A percentile compares a stretch with the other conserved stretches of the same genome.
These are phyloP conservation scores for Pungitius pungitius DNA, from an alignment of 2,113 vertebrate genomes.

Conservation along the genomic window DNA sequence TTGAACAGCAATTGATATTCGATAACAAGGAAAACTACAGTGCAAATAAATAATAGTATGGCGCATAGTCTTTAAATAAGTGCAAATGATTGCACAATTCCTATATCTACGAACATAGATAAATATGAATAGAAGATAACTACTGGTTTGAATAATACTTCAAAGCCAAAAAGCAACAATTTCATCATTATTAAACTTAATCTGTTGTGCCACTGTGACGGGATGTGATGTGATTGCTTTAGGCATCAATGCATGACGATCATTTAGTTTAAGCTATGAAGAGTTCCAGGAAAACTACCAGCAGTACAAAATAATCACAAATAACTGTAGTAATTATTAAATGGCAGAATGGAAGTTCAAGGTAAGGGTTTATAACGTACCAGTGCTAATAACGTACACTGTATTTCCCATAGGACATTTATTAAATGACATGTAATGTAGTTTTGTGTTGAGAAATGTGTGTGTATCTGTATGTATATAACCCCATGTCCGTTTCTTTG, in stretches of 20 bases:
- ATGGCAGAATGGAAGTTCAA: constrained; percentile 5
- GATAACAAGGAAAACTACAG: background rate
- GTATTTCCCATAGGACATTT: background rate
- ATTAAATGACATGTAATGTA: too few relatives aligned
- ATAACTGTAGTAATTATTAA: constrained; percentile 1
- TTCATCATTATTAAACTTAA: constrained; percentile 6
- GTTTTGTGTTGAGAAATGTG: constrained; percentile 1
- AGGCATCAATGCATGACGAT: constrained; percentile 36
- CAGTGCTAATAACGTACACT: background rate
- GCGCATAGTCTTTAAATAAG: background rate
- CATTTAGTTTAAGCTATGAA: constrained; percentile 26
- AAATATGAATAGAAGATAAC: background rate
- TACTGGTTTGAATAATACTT: background rate
- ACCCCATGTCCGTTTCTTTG: constrained; percentile 16
- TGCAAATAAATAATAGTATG: background rate
- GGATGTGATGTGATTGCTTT: constrained; percentile 17
- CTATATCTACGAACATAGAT: background rate
- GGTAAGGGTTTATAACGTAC: background rate
- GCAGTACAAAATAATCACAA: background rate
- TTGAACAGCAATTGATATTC: background rate
- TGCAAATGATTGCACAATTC: background rate
- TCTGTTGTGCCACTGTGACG: background rate
- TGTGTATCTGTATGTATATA: constrained; percentile 8
- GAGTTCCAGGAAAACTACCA: constrained; percentile 11
- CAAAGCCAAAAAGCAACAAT: background rate